These are phyloP conservation scores for Tenthredo scrophulariae DNA, from an alignment of 2,888 invertebrate species.

Conservation along the genomic window DNA sequence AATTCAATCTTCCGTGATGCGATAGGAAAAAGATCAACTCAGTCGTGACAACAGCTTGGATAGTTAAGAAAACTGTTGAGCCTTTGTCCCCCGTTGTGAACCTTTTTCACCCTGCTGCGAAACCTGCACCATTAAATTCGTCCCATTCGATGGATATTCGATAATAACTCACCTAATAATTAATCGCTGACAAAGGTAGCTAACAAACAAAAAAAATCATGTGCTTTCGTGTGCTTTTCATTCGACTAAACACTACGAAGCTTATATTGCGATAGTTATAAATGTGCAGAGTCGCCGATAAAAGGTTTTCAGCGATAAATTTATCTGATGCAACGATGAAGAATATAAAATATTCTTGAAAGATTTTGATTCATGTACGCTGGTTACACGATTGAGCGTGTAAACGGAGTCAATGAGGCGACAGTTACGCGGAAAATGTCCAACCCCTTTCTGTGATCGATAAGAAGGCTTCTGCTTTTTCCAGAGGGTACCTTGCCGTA, in stretches of 20 bases:
- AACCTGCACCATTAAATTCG: not conserved
- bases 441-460: conserved; percentile 40
- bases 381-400: conserved; percentile 37
- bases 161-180: not conserved
- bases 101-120: not conserved
- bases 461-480: conserved; percentile 38
- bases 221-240: not conserved
- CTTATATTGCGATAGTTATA: not conserved
- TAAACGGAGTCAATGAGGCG: conserved; percentile 45
- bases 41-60: conserved; percentile 14
- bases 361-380: conserved; percentile 31
- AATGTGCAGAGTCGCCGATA: not conserved
- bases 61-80: conserved; percentile 39
- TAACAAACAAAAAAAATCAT: not conserved
- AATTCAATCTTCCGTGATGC: conserved; percentile 49
- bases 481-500: conserved; percentile 12
- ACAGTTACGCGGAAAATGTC: conserved; percentile 33
- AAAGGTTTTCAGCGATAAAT: not conserved
- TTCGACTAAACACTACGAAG: not conserved
- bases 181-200: not conserved
- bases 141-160: not conserved
- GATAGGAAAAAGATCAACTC: conserved; percentile 51
- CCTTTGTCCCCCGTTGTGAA: conserved; percentile 28
- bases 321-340: not conserved
- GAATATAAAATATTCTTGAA: not conserved